Conservation (phyloP, 2,113 vertebrate species). For the Cygnus atratus region DNA sequence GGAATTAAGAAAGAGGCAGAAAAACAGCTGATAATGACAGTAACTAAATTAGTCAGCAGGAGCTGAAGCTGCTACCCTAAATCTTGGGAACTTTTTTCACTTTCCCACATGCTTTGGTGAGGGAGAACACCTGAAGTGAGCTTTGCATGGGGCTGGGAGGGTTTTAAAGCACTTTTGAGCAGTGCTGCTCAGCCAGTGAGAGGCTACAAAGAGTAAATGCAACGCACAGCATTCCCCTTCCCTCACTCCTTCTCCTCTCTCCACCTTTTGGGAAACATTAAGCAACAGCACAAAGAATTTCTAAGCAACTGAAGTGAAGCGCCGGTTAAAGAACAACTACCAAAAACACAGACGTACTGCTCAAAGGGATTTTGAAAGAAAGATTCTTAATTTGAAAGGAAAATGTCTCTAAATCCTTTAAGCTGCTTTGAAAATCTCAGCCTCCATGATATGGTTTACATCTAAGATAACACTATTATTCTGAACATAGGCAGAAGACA, state of each 20-base stretch:
- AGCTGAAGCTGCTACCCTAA: background rate
- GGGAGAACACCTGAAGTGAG: background rate
- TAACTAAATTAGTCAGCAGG: background rate
- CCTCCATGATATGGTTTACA: constrained; percentile 32
- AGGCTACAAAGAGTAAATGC: background rate
- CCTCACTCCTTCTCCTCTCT: background rate
- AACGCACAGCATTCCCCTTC: background rate
- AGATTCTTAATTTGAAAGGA: constrained; percentile 62
- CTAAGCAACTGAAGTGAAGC: constrained; percentile 6
- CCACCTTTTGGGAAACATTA: background rate
- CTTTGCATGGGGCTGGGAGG: background rate
- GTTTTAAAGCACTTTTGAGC: background rate
- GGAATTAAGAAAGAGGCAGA: background rate
- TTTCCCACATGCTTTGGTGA: accelerated
- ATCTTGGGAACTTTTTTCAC: background rate
- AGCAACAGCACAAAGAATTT: constrained; percentile 5
- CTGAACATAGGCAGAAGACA: constrained; percentile 30
- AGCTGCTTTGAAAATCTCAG: constrained; percentile 61
- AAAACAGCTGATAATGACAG: background rate
- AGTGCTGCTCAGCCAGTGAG: background rate
- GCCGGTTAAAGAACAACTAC: background rate
- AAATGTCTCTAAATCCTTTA: constrained; percentile 66
- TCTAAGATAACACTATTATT: constrained; percentile 9
- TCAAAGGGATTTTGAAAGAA: constrained; percentile 47
- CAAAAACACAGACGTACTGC: background rate